A percentile compares a stretch with the other conserved stretches of the same genome.
Conservation (phyloP, 2,113 vertebrate species). For the Gambusia affinis region DNA sequence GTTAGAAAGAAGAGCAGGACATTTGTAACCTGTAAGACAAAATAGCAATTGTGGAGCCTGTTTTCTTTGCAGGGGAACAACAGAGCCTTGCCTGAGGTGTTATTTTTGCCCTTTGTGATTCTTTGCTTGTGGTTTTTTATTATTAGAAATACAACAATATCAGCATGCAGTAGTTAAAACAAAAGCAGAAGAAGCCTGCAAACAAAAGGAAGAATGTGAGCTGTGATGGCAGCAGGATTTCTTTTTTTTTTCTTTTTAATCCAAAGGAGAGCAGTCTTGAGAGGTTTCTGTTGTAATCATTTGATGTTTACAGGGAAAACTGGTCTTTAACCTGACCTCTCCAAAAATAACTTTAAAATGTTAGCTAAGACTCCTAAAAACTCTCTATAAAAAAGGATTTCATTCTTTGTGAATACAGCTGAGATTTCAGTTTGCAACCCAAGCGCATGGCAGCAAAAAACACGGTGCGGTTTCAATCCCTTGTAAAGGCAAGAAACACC, state of each 20-base stretch:
- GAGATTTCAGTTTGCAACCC: conserved; percentile 18
- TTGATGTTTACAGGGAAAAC: not conserved
- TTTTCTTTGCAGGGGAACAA: not conserved
- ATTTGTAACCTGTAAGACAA: conserved; percentile 26
- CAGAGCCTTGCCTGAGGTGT: conserved; percentile 12
- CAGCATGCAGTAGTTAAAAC: conserved; percentile 14
- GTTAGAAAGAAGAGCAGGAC: conserved; percentile 2
- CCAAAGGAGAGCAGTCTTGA: conserved; percentile 1
- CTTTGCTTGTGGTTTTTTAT: conserved; percentile 1
- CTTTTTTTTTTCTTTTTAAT: conserved; percentile 5
- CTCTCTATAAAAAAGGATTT: not conserved
- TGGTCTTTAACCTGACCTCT: no score
- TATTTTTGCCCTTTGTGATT: conserved; percentile 8
- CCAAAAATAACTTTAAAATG: not conserved
- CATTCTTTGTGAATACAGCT: not conserved
- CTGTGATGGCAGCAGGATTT: not conserved
- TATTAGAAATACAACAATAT: conserved; percentile 34
- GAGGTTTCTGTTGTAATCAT: no score
- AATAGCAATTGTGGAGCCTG: conserved; percentile 22
- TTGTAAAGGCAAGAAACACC: conserved; percentile 43
- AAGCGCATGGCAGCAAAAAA: conserved; percentile 21
- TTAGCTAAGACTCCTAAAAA: not conserved
- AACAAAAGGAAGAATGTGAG: no score
- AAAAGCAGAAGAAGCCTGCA: not conserved
- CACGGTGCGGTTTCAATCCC: conserved; percentile 54